Evolutionary conservation across 2,113 vertebrate genomes (phyloP).

Genomic region (Acanthochromis polyacanthus): DNA sequence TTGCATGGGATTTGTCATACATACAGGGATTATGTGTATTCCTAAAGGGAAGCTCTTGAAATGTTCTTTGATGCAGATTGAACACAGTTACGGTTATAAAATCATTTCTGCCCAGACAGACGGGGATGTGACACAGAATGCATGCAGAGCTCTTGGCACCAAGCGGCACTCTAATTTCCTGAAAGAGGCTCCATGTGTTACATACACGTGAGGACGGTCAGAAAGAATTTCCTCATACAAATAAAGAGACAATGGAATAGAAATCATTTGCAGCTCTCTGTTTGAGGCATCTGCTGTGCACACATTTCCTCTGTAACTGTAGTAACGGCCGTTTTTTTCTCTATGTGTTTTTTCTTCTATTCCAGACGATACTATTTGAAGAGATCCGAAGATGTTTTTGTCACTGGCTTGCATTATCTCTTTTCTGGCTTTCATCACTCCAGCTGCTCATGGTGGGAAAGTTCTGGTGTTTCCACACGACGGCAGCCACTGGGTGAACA

Average conservation of each 20-base stretch:
- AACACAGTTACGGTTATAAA: not conserved
- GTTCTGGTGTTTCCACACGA: conserved; percentile 78
- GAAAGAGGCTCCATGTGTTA: conserved; percentile 30
- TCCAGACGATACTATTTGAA: conserved; percentile 1
- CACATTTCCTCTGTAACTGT: not conserved
- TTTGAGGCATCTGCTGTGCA: not conserved
- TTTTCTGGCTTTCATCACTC: conserved; percentile 19
- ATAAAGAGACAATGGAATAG: conserved; percentile 1
- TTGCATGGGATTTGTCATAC: conserved; percentile 4
- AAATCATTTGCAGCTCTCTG: not conserved
- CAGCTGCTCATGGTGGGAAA: conserved; percentile 51
- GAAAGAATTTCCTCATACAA: conserved; percentile 1
- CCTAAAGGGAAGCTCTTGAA: not conserved
- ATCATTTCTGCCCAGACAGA: conserved; percentile 11
- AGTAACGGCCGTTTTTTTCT: not conserved
- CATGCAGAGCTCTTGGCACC: conserved; percentile 33
- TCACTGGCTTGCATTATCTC: conserved; percentile 2
- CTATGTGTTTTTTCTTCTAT: conserved; percentile 10
- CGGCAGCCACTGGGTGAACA: conserved; percentile 83
- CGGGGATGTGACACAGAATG: not conserved
- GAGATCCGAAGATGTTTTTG: conserved; percentile 45
- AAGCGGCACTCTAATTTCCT: conserved; percentile 19
- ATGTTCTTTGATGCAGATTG: not conserved
- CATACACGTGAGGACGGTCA: conserved; percentile 10
- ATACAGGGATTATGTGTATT: not conserved